Evolutionary conservation across 2,113 vertebrate species (phyloP).

Genomic region (Neogale vison): DNA sequence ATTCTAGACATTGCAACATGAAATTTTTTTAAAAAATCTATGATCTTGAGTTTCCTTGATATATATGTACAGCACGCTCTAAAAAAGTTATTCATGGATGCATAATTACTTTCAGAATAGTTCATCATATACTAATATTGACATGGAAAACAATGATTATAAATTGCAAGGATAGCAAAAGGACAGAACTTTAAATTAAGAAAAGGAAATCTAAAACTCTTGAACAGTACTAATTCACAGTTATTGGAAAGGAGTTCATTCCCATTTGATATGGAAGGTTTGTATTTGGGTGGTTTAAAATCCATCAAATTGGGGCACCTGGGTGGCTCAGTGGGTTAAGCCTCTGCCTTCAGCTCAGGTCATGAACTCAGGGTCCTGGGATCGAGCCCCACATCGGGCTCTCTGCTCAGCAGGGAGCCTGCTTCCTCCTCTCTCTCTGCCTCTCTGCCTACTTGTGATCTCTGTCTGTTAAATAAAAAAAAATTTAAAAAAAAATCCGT

Average conservation of each 20-base stretch:
- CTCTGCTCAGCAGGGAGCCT: too few species aligned
- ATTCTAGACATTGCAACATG: not conserved
- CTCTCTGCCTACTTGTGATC: too few species aligned
- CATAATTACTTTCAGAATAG: conserved; percentile 53
- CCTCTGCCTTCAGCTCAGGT: too few species aligned
- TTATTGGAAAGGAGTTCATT: not conserved
- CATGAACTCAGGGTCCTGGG: too few species aligned
- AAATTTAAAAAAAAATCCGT: too few species aligned
- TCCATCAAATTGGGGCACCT: not conserved
- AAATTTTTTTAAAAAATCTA: not conserved
- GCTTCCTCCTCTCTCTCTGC: too few species aligned
- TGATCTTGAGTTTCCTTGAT: conserved; percentile 4
- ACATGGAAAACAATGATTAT: conserved; percentile 44
- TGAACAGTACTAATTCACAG: not conserved
- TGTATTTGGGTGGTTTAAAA: not conserved
- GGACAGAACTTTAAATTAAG: not conserved
- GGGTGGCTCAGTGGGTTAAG: too few species aligned
- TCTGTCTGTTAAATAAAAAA: too few species aligned
- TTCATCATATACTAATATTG: conserved; percentile 58
- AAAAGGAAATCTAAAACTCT: conserved; percentile 26
- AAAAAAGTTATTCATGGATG: conserved; percentile 9
- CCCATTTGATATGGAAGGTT: not conserved
- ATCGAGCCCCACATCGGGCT: too few species aligned
- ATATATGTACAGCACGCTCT: not conserved
- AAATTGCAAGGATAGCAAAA: conserved; percentile 31